Base-by-base conservation (phyloP, 2,888 invertebrate species). In the Diarsia brunnea region DNA sequence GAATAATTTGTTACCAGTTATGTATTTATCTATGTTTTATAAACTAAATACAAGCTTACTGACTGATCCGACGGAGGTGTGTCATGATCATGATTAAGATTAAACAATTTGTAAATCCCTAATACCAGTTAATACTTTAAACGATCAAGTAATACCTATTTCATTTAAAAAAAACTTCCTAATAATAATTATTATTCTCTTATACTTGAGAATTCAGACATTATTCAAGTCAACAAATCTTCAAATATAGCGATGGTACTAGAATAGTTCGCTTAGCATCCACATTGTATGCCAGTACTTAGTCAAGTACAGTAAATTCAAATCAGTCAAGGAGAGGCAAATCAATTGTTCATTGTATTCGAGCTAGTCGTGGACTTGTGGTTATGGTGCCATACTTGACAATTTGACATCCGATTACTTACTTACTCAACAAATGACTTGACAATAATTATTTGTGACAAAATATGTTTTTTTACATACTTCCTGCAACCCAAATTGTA, bases 281-380 rank as follows among this genome's bases (percentile, higher is more conserved):
- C n/a, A 58, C 55, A n/a, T 80, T 51, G 49, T 43, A 49, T 63
- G 19, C 38, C 4, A 38, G 38, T 66, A n/a, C n/a, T n/a, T n/a
- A n/a, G n/a, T n/a, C n/a, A 60, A 8, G 45, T 71, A 65, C 65
- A 73, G 68, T 71, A 69, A 61, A 83, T 79, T 77, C 60, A 79
- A 74, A 82, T 73, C 72, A 75, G 73, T 74, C 74, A 72, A 70
- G 72, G 75, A 78, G 74, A 80, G 75, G 76, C 73, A 78, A 81
- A 76, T 79, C 80, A 65, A 84, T 86, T 86, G 87, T 82, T 77
- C 84, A 81, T 87, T 87, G 82, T 85, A 68, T 76, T 73, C 66
- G 43, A 73, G 61, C 82, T 83, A 78, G 78, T 75, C 73, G 49
- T 38, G 58, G 78, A n/a, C 61, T 27, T 11, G 47, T 47, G 63